Percentiles rank a stretch among this genome's conserved stretches.
Conservation (phyloP, 2,888 invertebrate genomes). For the Ectemnius cavifrons region DNA sequence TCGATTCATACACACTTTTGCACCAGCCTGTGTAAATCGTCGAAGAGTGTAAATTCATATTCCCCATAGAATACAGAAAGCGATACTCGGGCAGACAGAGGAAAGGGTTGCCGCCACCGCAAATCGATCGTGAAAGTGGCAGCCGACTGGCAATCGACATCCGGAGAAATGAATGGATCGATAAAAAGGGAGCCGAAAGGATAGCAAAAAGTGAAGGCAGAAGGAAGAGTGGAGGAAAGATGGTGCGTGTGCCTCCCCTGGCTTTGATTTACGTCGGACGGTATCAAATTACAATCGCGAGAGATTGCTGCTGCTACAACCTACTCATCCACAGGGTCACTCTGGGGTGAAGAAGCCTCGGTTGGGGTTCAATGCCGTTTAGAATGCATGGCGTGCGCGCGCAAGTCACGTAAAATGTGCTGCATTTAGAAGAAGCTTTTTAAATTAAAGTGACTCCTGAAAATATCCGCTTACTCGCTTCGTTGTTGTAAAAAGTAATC, state of each 20-base stretch:
- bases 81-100: conserved; percentile 12
- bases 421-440: too few species aligned
- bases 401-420: neutral
- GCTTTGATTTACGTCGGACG: conserved; percentile 59
- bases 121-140: conserved; percentile 17
- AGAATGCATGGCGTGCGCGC: conserved; percentile 13
- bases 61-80: neutral
- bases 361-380: conserved; percentile 8
- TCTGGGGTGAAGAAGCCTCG: conserved; percentile 18
- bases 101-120: conserved; percentile 8
- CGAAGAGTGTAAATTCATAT: too few species aligned
- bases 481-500: too few species aligned
- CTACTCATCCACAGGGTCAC: conserved; percentile 27
- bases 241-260: conserved; percentile 8
- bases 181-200: conserved; percentile 4
- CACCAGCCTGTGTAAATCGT: too few species aligned
- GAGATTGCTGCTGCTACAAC: conserved; percentile 47
- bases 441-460: too few species aligned
- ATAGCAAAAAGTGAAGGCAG: conserved; percentile 6
- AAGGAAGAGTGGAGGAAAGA: conserved; percentile 19
- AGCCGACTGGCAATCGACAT: neutral
- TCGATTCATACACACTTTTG: too few species aligned
- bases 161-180: conserved; percentile 21
- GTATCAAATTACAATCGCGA: conserved; percentile 63
- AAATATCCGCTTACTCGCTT: too few species aligned